Evolutionary conservation across 2,797 vertebrate genomes (phyloP), one percentile per base, ranked within the genome.

Genomic region (Apodemus agrarius): DNA sequence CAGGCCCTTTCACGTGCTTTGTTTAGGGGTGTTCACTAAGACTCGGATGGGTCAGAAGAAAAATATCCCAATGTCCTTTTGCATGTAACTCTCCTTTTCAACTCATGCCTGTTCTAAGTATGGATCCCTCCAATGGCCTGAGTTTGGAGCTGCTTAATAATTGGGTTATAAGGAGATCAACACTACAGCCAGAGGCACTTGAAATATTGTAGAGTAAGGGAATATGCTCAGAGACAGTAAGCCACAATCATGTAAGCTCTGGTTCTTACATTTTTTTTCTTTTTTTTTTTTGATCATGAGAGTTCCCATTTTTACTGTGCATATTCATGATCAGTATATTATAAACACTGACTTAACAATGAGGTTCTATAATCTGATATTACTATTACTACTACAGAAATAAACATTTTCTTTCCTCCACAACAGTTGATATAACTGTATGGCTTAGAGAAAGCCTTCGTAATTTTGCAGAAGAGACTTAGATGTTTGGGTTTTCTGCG

Each of bases 111-210:
- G 21, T 34, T 90, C 10, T 40, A 94, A 17, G 49, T 82, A n/a
- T 16, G 22, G 16, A 3, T 17, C 22, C 63, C 65, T 67, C 76
- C 17, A 61, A 59, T n/a, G 7, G 86, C 34, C 67, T 92, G 85
- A 67, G 78, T 94, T 72, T 78, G 59, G 37, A 94, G n/a, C 34
- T 92, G 46, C 40, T 94, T 54, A 89, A 29, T 85, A 43, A 95
- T 79, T 29, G 72, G 79, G 43, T 49, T 95, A 65, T 76, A 82
- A 75, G 12, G 34, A 40, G 40, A 82, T 92, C 93, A 85, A 85
- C 86, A 4, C 67, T 49, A 34, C 4, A 93, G 93, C 72, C 49
- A 79, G 59, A 91, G 22, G 31, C 67, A 57, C 63, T 87, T 16
- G 78, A 59, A 93, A 74, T 24, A 57, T 63, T 74, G 26, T 72